Evolutionary conservation across 2,113 vertebrate species (phyloP), one percentile per base, ranked within the genome.

Genomic region (Crotalus tigris): DNA sequence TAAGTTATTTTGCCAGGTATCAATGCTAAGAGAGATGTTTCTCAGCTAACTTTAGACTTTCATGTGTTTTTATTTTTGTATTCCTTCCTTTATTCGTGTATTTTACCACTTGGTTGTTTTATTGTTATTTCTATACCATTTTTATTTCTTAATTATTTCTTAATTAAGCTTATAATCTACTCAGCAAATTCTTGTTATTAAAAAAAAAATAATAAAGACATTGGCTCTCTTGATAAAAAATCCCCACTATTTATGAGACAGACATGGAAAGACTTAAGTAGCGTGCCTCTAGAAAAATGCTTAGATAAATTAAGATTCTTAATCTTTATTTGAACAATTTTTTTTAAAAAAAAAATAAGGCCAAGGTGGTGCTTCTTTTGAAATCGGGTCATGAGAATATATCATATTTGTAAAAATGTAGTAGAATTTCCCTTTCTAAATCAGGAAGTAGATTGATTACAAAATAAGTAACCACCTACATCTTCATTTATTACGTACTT

Each of bases 401-500:
- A 5, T 0, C 2, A 1, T 92, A 21, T 94, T 75, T 4, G 58
- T 49, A 88, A 92, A 93, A 88, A 64, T 54, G 92, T 94, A 64
- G 6, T 85, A 92, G 93, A 26, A 64, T 95, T 95, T 24, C 85
- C 90, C 61, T 85, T 89, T 92, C 93, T 93, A 91, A 92, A 95
- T 51, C 86, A 93, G 44, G 64, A 90, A 95, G 51, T 9, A 89
- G 81, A 94, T 95, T 94, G 93, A 94, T 90, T 93, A 89, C 91
- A 92, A 95, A 61, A 92, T 92, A 94, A 95, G 91, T 0, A 0
- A 54, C 92, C 89, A 94, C 96, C 92, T 95, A 57, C 85, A 1
- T 97, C 96, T 95, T 94, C 96, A 95, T 88, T 96, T 92, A 95
- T 97, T 95, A 94, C 39, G 39, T 39, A 39, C 95, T 96, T 55